Base-by-base conservation (phyloP, 2,113 vertebrate species). In the Monopterus albus region DNA sequence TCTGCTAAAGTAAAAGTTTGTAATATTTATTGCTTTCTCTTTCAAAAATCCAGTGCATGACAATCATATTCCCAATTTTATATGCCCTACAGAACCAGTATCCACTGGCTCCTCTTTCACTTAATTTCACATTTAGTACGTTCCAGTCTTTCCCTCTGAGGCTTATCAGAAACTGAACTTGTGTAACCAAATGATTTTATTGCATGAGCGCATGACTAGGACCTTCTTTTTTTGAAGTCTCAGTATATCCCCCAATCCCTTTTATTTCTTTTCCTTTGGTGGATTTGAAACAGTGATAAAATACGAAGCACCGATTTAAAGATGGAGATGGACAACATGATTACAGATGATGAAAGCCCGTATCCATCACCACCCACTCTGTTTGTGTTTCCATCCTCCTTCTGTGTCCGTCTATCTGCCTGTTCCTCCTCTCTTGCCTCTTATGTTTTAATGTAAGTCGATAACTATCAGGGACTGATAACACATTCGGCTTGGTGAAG, bases 361-460 rank as follows among this genome's bases (percentile, higher is more conserved):
- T 23, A 87, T 89, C 82, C 79, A 85, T 89, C 87, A 79, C 82
- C 82, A 74, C 85, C 84, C 83, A 79, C 82, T 79, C 84, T 84
- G 84, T 85, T 81, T 84, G 82, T 75, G 80, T 87, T 70, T 79
- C 72, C 75, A 17, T 72, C 79, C 85, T 62, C 78, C 66, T 17
- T 66, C 72, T 31, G 53, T n/a, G n/a, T 62, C 84, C 70, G 55
- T 75, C 82, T 83, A 49, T 77, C 79, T 31, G 31, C 64, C 58
- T 28, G 52, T 51, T 62, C 59, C 71, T 55, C 77, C 50, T 56
- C 72, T 26, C 72, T 20, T 45, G 39, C 71, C 81, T 72, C 82
- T 79, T 75, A 76, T 89, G 86, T 90, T 87, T 86, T 88, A 90
- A 91, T 85, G 86, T 66, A 81, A 85, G 88, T 86, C 72, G 87